Evolutionary conservation across 2,888 invertebrate species (phyloP).

Genomic region (Baccha elongata): DNA sequence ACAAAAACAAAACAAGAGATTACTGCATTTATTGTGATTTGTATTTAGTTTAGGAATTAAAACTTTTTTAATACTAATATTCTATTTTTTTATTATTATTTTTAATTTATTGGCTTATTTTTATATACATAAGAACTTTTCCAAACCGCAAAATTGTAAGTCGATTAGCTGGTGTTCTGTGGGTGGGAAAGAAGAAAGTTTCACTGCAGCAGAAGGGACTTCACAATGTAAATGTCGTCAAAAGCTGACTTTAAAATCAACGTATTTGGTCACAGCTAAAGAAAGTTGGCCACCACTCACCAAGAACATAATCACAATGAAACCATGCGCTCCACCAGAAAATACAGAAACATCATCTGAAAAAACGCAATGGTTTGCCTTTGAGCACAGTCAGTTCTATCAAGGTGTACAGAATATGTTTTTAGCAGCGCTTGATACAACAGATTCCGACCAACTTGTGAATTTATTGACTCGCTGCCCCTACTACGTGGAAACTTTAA

Average conservation of each 20-base stretch:
- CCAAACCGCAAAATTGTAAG: slow-evolving; percentile 29
- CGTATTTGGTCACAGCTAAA: slow-evolving; percentile 87
- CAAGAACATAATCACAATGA: slow-evolving; percentile 90
- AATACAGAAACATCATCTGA: slow-evolving; percentile 75
- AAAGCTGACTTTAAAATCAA: slow-evolving; percentile 85
- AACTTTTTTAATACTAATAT: background rate
- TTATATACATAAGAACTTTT: slow-evolving; percentile 39
- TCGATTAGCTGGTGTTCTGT: slow-evolving; percentile 16
- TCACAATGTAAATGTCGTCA: too few species aligned
- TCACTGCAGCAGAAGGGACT: background rate
- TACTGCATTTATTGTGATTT: slow-evolving; percentile 69
- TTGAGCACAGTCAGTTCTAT: slow-evolving; percentile 89
- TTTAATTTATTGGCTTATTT: background rate
- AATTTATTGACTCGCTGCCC: slow-evolving; percentile 89
- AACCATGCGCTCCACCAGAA: slow-evolving; percentile 82
- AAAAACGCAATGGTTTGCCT: slow-evolving; percentile 86
- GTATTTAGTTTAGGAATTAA: slow-evolving; percentile 54
- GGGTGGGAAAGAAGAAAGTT: background rate
- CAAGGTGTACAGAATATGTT: slow-evolving; percentile 89
- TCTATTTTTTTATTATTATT: too few species aligned
- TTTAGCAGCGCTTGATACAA: slow-evolving; percentile 89
- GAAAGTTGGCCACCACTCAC: slow-evolving; percentile 88
- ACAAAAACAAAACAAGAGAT: slow-evolving; percentile 20
- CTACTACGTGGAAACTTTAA: slow-evolving; percentile 90
- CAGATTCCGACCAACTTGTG: slow-evolving; percentile 90